Evolutionary conservation across 1,140 invertebrate species (phyloP), one percentile per base, ranked within the genome.

Genomic region (Diploscapter pachys): DNA sequence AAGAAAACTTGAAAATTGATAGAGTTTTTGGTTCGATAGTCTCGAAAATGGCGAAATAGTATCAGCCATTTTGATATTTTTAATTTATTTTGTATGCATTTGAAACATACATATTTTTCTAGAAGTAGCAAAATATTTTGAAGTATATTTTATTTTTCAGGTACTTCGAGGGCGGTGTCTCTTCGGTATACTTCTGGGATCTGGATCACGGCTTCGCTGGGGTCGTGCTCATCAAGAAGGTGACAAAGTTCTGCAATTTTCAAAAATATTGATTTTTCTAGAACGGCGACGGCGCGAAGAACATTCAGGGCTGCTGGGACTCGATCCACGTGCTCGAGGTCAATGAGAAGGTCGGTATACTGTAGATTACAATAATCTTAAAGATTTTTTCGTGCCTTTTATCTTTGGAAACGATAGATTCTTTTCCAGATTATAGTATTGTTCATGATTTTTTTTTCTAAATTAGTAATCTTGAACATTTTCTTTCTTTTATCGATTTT

Each of bases 321-420:
- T 98, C 96, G 3, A 98, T 99, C 86, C 96, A 99, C 86, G 96
- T 99, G 0, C 93, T 99, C 11, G 96, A 99, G 89, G 95, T 98
- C 1, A 92, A 95, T 82, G 88, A 76, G 48, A 78, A 75, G 64
- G 76, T 78, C 6, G 61, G 49, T 8, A 31, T 52, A n/a, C 4
- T 11, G 48, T 11, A 49, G 11, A n/a, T 63, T 50, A 73, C 2
- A 52, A 31, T 31, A 31, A 31, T 31, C 31, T 31, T 31, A 31
- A 31, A 31, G 31, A 31, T 31, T 31, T 31, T 31, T 1, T 1
- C 31, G 31, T 31, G 31, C 31, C 31, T 31, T 31, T 31, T 31
- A 31, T 31, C 31, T 31, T 31, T 31, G 31, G 31, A 31, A 31
- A 31, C 1, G 31, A 31, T 31, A 31, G 31, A 31, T 31, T 65